phyloP scores from a whole-genome alignment of 2,888 invertebrate species.

The Aradus depressus region DNA sequence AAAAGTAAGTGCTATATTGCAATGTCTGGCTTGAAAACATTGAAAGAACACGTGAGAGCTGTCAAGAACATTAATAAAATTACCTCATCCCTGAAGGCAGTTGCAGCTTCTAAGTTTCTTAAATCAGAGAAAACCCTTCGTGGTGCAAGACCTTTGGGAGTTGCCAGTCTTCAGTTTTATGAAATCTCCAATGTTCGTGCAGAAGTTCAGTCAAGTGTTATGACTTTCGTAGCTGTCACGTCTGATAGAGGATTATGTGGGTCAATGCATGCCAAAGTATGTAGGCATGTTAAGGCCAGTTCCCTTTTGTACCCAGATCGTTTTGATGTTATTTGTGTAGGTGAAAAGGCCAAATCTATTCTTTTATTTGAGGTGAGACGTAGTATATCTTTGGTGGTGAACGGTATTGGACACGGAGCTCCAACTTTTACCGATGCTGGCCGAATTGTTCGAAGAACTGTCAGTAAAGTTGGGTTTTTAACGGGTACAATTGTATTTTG shows the following conservation, averaged over 20 bases:
- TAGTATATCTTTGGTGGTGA: constrained; percentile 19
- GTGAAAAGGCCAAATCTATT: constrained; percentile 23
- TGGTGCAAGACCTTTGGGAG: constrained; percentile 21
- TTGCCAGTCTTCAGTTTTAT: constrained; percentile 24
- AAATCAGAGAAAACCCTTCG: constrained; percentile 14
- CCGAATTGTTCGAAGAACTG: constrained; percentile 13
- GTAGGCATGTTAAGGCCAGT: background rate
- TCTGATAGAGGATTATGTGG: constrained; percentile 27
- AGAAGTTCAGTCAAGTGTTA: constrained; percentile 5
- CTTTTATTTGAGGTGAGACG: constrained; percentile 9
- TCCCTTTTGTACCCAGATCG: background rate
- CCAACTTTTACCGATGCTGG: constrained; percentile 24
- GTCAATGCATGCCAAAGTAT: constrained; percentile 17
- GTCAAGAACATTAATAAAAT: constrained; percentile 26
- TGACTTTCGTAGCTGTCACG: constrained; percentile 22
- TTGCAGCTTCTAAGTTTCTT: constrained; percentile 21
- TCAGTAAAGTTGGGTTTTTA: constrained; percentile 1
- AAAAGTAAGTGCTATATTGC: too few relatives aligned
- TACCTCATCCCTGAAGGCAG: constrained; percentile 26
- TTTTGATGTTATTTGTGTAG: constrained; percentile 19
- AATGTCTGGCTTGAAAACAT: constrained; percentile 19
- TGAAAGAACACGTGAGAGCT: constrained; percentile 23
- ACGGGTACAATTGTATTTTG: constrained; percentile 13
- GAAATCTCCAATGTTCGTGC: constrained; percentile 4
- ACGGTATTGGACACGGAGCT: constrained; percentile 24